phyloP scores from a whole-genome alignment of 2,888 invertebrate genomes.

The Thalpophila matura region DNA sequence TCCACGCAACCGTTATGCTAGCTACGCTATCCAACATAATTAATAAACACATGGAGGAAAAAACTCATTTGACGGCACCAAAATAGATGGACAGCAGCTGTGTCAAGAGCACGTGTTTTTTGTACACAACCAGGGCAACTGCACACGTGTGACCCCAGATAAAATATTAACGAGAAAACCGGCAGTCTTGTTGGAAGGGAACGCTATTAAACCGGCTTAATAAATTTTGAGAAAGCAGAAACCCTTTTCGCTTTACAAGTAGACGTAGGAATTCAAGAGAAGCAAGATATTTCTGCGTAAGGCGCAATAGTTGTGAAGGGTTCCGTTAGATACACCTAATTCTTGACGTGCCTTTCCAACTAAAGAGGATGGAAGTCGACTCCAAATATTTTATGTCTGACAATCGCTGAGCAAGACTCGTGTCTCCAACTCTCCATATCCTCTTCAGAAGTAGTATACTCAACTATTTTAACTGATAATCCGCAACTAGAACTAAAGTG shows the following conservation, averaged over 20 bases:
- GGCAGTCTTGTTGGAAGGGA: constrained; percentile 27
- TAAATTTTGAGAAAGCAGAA: constrained; percentile 35
- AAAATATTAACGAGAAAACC: constrained; percentile 51
- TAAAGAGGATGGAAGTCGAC: not conserved
- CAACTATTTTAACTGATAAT: not conserved
- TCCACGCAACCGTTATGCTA: constrained; percentile 36
- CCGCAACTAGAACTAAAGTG: not conserved
- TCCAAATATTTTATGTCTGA: not conserved
- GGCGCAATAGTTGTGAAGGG: not conserved
- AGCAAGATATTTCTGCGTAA: constrained; percentile 1
- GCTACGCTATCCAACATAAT: constrained; percentile 31
- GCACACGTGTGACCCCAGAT: constrained; percentile 69
- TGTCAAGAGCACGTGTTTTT: constrained; percentile 76
- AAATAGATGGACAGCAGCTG: constrained; percentile 72
- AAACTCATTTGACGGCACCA: constrained; percentile 52
- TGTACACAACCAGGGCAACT: constrained; percentile 68
- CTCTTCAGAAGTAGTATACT: not conserved
- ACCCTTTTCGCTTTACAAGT: constrained; percentile 9
- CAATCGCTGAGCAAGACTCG: not conserved
- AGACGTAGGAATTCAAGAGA: not conserved
- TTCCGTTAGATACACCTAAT: not conserved
- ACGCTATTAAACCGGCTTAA: constrained; percentile 11
- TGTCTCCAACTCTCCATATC: not conserved
- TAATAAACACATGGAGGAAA: constrained; percentile 50
- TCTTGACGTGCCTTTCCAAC: not conserved